Base-by-base conservation (phyloP, 2,888 invertebrate species). In the Hoplodrina ambigua region DNA sequence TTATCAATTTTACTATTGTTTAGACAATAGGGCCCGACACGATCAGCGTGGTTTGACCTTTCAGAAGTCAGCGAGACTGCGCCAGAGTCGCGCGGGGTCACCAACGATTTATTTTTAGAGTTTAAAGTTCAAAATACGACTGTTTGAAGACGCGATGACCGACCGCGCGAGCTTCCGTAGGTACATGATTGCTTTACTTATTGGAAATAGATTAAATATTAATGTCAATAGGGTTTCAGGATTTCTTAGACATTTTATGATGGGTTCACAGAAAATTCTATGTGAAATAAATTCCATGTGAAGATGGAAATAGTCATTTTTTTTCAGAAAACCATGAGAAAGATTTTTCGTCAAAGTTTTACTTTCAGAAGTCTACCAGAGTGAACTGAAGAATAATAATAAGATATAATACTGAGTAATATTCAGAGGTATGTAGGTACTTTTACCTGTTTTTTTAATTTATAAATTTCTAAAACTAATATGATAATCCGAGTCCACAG, bases 41-140 rank as follows among this genome's bases (percentile, higher is more conserved):
- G 85, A 89, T 87, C 88, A 87, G 92, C 94, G 95, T 94, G 92
- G 91, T 86, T 85, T 96, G 96, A 95, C 95, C 96, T 95, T 95
- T 96, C 93, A 91, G 94, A 91, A 92, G 93, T 86, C 92, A 92
- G 87, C 88, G 87, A 92, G 95, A 94, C 95, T 94, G 95, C 92
- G 94, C 91, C 82, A 76, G 91, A 92, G 94, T 92, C 91, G 93
- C 88, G 91, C 94, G 95, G 95, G 96, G 96, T 96, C 96, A 96
- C 91, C 90, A 89, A 87, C 87, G 89, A 90, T 91, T 92, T 96
- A 96, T 96, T 96, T 96, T 96, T 96, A 96, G 96, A 96, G 96
- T 96, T 96, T 95, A 96, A 96, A 96, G 96, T 96, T 96, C 96
- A 96, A 94, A 96, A 95, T 95, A 94, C 94, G 92, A 89, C 91